Base-by-base conservation (phyloP, 2,797 vertebrate genomes). In the Hafferia zeledoni region DNA sequence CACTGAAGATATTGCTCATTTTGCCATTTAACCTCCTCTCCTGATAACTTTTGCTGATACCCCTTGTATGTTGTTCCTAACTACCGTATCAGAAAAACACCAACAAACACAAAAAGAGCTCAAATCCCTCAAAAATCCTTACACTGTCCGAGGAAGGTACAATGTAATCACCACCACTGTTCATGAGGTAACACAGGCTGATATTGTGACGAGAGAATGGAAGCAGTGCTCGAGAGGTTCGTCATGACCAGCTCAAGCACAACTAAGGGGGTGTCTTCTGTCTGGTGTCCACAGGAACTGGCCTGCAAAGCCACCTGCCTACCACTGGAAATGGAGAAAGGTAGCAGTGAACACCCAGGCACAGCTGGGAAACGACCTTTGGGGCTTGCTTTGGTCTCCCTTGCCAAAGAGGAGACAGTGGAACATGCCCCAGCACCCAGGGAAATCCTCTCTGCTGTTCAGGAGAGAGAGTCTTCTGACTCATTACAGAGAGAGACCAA, bases 51-150 rank as follows among this genome's bases (percentile, higher is more conserved):
- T 33, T 77, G 22, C 46, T 27, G 17, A 13, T 27, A 17, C 63
- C 39, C 39, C 23, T 74, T 47, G 13, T 20, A 47, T 16, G 2
- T 17, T 57, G 10, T 63, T 55, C 44, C 33, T 52, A 76, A 61
- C 7, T 20, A 35, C 5, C 0, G 0, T 10, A 69, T 55, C 6
- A 37, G 18, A 55, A 47, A 35, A 19, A 23, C 16, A 1, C 8
- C 13, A 28, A 63, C 13, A 30, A 65, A 46, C 16, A 13, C 18
- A 41, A 15, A 15, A 13, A 9, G 6, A 24, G 3, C 7, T 27
- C 12, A 56, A 78, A 57, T 46, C 22, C 11, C 13, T 47, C 22
- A 17, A 52, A 71, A 88, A 71, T 35, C 9, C 15, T 37, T 15
- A 23, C 7, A 8, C 7, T 11, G 13, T 37, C 25, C 69, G 50